Conservation (phyloP, 2,888 invertebrate species). For the Oscheius sp. region DNA sequence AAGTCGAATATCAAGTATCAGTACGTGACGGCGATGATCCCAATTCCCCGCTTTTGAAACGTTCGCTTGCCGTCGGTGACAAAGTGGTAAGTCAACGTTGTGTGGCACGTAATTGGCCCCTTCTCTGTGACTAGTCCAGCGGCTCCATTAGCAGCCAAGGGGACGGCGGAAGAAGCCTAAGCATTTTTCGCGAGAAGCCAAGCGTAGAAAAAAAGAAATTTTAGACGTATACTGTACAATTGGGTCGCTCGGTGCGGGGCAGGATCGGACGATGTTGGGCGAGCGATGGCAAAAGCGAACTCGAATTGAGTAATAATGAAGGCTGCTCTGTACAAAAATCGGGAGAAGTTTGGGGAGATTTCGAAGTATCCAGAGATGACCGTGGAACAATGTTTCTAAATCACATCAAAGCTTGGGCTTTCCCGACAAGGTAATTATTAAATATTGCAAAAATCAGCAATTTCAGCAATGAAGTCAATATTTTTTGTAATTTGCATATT, state of each 20-base stretch:
- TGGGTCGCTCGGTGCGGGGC: constrained; percentile 40
- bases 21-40: constrained; percentile 66
- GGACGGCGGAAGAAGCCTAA: constrained; percentile 20
- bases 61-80: constrained; percentile 71
- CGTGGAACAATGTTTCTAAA: constrained; percentile 64
- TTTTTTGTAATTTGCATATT: constrained; percentile 72
- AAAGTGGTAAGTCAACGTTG: constrained; percentile 59
- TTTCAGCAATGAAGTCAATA: constrained; percentile 72
- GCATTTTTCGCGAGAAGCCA: constrained; percentile 8
- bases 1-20: constrained; percentile 63
- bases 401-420: constrained; percentile 72
- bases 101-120: constrained; percentile 19
- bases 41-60: constrained; percentile 56
- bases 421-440: constrained; percentile 66
- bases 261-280: constrained; percentile 71
- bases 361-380: constrained; percentile 58
- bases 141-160: constrained; percentile 23
- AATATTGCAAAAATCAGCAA: no score
- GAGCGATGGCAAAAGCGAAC: constrained; percentile 65
- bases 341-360: constrained; percentile 70
- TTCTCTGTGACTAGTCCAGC: constrained; percentile 16
- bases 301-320: constrained; percentile 67
- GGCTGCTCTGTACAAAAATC: constrained; percentile 69
- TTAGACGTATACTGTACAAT: constrained; percentile 58
- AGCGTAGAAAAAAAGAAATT: constrained; percentile 26